Evolutionary conservation across 2,797 vertebrate genomes (phyloP), one percentile per base, ranked within the genome.

Genomic region (Tenualosa ilisha): DNA sequence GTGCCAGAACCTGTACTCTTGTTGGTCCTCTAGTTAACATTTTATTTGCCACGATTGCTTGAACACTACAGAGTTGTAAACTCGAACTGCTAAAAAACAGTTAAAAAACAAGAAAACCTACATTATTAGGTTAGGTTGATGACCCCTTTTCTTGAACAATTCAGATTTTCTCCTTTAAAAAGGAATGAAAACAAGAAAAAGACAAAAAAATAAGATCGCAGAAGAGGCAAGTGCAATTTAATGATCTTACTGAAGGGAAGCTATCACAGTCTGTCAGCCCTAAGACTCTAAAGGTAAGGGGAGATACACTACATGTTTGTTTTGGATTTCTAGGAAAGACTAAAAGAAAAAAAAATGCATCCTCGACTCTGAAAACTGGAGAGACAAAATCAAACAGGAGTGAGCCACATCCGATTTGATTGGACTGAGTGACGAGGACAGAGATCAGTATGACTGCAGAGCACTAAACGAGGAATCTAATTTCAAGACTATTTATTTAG

Each of bases 221-320:
- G 96, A 94, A 97, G 97, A 99, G 98, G 98, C 97, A 99, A 97
- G 98, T 99, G 97, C 98, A 99, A 99, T 99, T 97, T 94, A 95
- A 96, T 95, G 92, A 92, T 92, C 68, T 97, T 96, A 97, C 96
- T 97, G 97, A 98, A 96, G 97, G 97, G 97, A 97, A 97, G 96
- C 96, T 96, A 97, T 97, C 96, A 95, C 94, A 99, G 98, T 99
- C 98, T 97, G 97, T 97, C 94, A 95, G 96, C 98, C 98, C 98
- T 97, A 95, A 95, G 98, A 99, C 98, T 99, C 98, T 99, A 99
- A 99, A 99, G 96, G 96, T 97, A 97, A 94, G 97, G 98, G 96
- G 97, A 96, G 95, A 51, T 51, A 12, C 50, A 51, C 8, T 96
- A 96, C 93, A 94, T 94, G 91, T 94, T 93, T 90, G 91, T 91